Percentiles rank a stretch among this genome's conserved stretches.
phyloP scores from a whole-genome alignment of 2,888 invertebrate species.

The Anthrax anthrax region DNA sequence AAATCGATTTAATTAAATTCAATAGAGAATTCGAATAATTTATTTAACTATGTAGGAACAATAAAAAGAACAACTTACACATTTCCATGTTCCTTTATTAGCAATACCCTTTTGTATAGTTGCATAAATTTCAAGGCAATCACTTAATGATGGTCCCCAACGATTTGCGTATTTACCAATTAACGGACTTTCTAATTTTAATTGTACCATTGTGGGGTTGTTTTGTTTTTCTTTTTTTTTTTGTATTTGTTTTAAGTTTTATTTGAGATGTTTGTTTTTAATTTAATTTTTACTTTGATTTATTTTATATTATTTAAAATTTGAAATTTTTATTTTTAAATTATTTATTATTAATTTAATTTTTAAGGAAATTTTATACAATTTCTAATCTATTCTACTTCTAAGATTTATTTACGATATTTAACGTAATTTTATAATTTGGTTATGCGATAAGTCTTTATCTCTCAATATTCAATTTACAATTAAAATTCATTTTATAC shows the following conservation, averaged over 20 bases:
- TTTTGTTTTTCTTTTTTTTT: neutral
- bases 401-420: too few species aligned
- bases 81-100: conserved; percentile 20
- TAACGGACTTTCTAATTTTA: conserved; percentile 18
- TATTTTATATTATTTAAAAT: too few species aligned
- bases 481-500: too few species aligned
- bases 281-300: too few species aligned
- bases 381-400: neutral
- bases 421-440: neutral
- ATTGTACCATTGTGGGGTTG: conserved; percentile 17
- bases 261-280: too few species aligned
- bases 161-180: conserved; percentile 17
- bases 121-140: conserved; percentile 20
- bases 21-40: too few species aligned
- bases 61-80: too few species aligned
- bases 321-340: too few species aligned
- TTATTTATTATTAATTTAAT: too few species aligned
- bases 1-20: too few species aligned
- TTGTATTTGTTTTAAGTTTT: too few species aligned
- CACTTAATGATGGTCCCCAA: conserved; percentile 21
- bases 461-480: neutral
- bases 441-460: neutral
- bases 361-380: neutral
- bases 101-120: conserved; percentile 18
- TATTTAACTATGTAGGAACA: too few species aligned